Evolutionary conservation across 2,888 invertebrate genomes (phyloP).

Genomic region (Eremobia ochroleuca): DNA sequence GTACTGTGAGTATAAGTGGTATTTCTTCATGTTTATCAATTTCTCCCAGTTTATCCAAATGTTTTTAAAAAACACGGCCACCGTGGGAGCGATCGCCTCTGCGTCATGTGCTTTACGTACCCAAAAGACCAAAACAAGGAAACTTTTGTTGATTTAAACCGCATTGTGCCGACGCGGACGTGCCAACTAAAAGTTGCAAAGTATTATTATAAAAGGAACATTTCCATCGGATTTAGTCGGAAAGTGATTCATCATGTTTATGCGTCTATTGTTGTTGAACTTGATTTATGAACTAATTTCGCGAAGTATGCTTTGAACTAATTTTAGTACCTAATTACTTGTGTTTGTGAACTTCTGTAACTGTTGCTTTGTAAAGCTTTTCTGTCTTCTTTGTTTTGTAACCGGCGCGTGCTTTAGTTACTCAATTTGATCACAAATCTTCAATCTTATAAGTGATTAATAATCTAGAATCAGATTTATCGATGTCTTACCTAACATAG

Average conservation of each 20-base stretch:
- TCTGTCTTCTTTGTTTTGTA: neutral
- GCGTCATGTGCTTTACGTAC: conserved; percentile 46
- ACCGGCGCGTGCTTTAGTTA: neutral
- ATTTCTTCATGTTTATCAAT: neutral
- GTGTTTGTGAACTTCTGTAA: neutral
- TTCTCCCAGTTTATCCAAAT: conserved; percentile 8
- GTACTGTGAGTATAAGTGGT: too few relatives aligned
- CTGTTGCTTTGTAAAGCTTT: neutral
- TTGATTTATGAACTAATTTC: conserved; percentile 43
- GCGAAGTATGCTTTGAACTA: conserved; percentile 12
- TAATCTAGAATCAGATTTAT: neutral
- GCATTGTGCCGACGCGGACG: conserved; percentile 63
- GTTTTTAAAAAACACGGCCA: conserved; percentile 34
- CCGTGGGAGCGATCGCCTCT: conserved; percentile 57
- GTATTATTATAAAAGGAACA: conserved; percentile 30
- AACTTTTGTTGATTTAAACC: conserved; percentile 69
- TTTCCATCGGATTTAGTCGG: conserved; percentile 34
- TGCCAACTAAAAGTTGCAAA: conserved; percentile 52
- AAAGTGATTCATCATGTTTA: conserved; percentile 56
- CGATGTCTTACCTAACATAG: neutral
- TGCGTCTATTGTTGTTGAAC: conserved; percentile 49
- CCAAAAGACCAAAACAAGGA: conserved; percentile 68
- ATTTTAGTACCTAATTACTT: conserved; percentile 3
- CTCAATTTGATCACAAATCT: neutral
- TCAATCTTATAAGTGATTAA: neutral